phyloP scores from a whole-genome alignment of 1,140 invertebrate species.

The Dendroctonus ponderosae region DNA sequence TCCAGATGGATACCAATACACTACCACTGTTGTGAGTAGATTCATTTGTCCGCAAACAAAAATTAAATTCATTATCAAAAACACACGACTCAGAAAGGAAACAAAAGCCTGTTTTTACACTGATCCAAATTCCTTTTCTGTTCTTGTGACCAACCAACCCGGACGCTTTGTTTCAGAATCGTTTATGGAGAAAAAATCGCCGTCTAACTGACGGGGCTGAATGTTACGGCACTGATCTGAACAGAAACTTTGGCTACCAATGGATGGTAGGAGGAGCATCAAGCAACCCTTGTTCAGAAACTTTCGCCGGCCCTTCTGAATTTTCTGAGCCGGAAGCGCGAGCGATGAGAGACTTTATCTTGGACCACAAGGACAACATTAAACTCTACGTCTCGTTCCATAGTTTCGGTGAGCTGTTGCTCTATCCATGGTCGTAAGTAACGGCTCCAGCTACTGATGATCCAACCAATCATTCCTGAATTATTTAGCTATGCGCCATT shows the following conservation, averaged over 20 bases:
- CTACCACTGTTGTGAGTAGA: slow-evolving; percentile 57
- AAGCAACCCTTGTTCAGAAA: slow-evolving; percentile 62
- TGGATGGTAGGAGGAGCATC: slow-evolving; percentile 66
- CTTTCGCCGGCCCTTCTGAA: slow-evolving; percentile 65
- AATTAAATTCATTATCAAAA: no score
- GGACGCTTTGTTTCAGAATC: slow-evolving; percentile 48
- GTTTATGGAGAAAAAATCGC: slow-evolving; percentile 68
- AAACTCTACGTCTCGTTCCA: slow-evolving; percentile 71
- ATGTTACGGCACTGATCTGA: slow-evolving; percentile 63
- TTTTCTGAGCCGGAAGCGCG: slow-evolving; percentile 74
- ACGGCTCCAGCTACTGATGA: no score
- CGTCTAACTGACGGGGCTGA: slow-evolving; percentile 40
- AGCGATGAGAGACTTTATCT: slow-evolving; percentile 58
- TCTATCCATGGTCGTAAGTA: slow-evolving; percentile 76
- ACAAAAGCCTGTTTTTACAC: no score
- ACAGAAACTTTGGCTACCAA: slow-evolving; percentile 68
- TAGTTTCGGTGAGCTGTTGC: slow-evolving; percentile 63
- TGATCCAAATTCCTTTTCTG: no score
- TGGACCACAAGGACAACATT: slow-evolving; percentile 52
- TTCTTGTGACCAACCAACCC: no score
- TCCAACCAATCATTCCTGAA: no score
- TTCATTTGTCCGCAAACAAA: no score
- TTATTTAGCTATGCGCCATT: no score
- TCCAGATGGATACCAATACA: slow-evolving; percentile 72
- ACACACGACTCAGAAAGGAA: no score